Base-by-base conservation (phyloP, 2,113 vertebrate species). In the Picathartes gymnocephalus region DNA sequence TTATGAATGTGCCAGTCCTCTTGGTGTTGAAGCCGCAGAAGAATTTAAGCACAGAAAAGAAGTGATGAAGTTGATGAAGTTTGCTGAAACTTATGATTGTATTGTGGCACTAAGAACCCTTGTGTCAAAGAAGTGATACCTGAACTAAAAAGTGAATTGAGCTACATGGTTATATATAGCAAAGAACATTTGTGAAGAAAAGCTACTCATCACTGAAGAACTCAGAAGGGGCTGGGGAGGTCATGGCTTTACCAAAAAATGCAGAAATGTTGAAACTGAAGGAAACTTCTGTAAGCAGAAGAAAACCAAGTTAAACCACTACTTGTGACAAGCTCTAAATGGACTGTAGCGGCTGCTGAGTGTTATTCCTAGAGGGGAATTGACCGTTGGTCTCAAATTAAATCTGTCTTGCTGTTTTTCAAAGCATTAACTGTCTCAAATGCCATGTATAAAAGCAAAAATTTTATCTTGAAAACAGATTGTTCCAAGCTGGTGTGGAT, bases 381-480 rank as follows among this genome's bases (percentile, higher is more conserved):
- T 80, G 87, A 66, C 74, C 77, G 47, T 81, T 94, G 78, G 47
- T 86, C 92, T 86, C 56, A 88, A 56, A 74, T 85, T 51, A 45
- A 88, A 88, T 92, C 27, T 83, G 54, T 54, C 87, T 82, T 93
- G 19, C 66, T 88, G 3, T 83, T 94, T 91, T 94, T 86, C 71
- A 58, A 42, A 66, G 50, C 80, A 54, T 57, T 90, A 85, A 72
- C 61, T 17, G 44, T 81, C 56, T 92, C 48, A 60, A 72, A 78
- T 77, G n/a, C 15, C 19, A 13, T 62, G 22, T 89, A 40, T 82
- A 80, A 81, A 62, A 88, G 68, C 81, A 90, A 25, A 86, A 91
- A 24, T 24, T 11, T 3, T 80, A 13, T 42, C 23, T 64, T 61
- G 35, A 44, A 85, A 81, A 85, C 17, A 72, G 68, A 18, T 62